phyloP scores from a whole-genome alignment of 2,113 vertebrate genomes.

The Herpetotheres cachinnans region DNA sequence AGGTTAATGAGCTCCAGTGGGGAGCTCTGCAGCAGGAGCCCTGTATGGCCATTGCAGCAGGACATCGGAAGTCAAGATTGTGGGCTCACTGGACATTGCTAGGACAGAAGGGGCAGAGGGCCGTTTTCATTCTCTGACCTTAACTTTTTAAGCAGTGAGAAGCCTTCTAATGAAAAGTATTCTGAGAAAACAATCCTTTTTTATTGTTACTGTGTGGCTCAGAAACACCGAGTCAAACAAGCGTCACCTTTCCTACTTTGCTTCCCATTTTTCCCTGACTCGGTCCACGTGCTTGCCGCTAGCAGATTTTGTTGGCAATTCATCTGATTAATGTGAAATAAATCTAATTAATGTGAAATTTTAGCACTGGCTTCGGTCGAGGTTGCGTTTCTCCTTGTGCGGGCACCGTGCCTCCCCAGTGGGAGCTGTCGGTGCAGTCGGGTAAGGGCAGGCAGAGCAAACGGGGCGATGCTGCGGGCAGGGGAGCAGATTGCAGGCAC shows the following conservation, averaged over 20 bases:
- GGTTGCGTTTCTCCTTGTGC: neutral
- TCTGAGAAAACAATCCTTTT: neutral
- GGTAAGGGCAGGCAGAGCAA: neutral
- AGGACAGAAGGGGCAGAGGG: neutral
- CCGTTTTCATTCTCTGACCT: neutral
- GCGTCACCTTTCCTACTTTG: fast-evolving
- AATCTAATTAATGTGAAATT: neutral
- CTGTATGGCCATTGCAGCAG: fast-evolving
- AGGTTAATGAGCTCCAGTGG: neutral
- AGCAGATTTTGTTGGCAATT: neutral
- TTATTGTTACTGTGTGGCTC: neutral
- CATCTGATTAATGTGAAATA: fast-evolving
- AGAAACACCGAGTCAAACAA: neutral
- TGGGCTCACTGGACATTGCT: fast-evolving
- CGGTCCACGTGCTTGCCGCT: neutral
- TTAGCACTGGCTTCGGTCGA: neutral
- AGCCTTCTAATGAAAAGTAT: neutral
- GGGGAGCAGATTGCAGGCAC: neutral
- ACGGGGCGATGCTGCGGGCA: neutral
- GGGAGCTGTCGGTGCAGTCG: fast-evolving
- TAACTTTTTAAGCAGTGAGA: neutral
- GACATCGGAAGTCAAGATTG: fast-evolving
- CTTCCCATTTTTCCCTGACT: neutral
- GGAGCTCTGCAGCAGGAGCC: neutral
- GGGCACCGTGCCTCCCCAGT: fast-evolving